Evolutionary conservation across 2,888 invertebrate genomes (phyloP).

Genomic region (Osmoderma eremita): DNA sequence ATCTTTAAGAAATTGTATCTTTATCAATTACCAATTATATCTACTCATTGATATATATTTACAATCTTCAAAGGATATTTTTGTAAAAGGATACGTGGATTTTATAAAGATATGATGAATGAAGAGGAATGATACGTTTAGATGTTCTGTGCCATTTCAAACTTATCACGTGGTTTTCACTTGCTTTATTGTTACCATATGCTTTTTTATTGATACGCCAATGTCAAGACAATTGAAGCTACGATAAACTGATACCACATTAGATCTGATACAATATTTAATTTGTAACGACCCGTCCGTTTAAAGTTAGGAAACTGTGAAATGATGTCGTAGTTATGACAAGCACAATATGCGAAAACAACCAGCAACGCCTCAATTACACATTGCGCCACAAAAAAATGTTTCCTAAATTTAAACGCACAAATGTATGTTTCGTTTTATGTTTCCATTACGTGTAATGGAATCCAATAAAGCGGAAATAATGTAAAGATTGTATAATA

Average conservation of each 20-base stretch:
- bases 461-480: slow-evolving; percentile 25
- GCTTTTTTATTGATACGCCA: neutral
- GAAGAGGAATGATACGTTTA: slow-evolving; percentile 11
- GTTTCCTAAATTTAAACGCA: slow-evolving; percentile 25
- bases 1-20: slow-evolving; percentile 4
- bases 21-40: neutral
- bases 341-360: too few species aligned
- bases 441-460: slow-evolving; percentile 14
- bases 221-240: neutral
- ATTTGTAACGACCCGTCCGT: slow-evolving; percentile 5
- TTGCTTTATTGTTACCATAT: slow-evolving; percentile 30
- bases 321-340: too few species aligned
- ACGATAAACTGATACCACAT: too few species aligned
- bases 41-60: neutral
- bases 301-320: slow-evolving; percentile 15
- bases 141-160: slow-evolving; percentile 53
- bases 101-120: slow-evolving; percentile 24
- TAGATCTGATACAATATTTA: neutral
- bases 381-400: too few species aligned
- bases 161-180: slow-evolving; percentile 51
- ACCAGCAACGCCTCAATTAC: too few species aligned
- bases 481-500: slow-evolving; percentile 36
- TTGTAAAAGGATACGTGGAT: slow-evolving; percentile 32
- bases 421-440: slow-evolving; percentile 12
- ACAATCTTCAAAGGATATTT: slow-evolving; percentile 35